phyloP scores from a whole-genome alignment of 2,888 invertebrate genomes.

The Agrotis clavis region DNA sequence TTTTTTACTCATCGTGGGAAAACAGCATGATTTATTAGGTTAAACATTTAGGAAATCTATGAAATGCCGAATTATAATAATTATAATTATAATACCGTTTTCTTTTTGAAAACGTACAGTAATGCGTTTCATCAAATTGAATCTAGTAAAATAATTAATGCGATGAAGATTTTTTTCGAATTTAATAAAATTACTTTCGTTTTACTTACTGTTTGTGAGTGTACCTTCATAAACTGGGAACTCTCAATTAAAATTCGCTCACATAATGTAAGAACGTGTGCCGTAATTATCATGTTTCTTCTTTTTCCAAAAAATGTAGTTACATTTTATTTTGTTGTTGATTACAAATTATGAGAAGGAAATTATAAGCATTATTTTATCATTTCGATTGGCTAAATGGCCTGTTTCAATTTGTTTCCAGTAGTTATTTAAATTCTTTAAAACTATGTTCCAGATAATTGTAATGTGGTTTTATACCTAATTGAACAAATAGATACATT shows the following conservation, averaged over 20 bases:
- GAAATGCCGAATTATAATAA: no score
- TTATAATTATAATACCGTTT: no score
- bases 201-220: neutral
- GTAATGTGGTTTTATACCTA: neutral
- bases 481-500: neutral
- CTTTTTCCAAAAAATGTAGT: constrained; percentile 19
- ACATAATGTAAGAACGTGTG: constrained; percentile 29
- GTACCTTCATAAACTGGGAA: constrained; percentile 25
- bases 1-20: no score
- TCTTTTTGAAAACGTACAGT: no score
- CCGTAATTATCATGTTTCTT: constrained; percentile 27
- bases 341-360: constrained; percentile 16
- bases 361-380: constrained; percentile 38
- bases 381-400: constrained; percentile 4
- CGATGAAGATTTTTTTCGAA: no score
- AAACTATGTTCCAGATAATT: neutral
- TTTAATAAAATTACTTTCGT: no score
- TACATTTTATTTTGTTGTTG: constrained; percentile 18
- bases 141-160: no score
- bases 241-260: constrained; percentile 62
- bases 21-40: no score
- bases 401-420: constrained; percentile 29
- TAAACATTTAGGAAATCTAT: no score
- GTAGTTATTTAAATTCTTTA: constrained; percentile 16
- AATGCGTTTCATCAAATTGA: no score